These are phyloP conservation scores for Protula sp. DNA, from an alignment of 2,888 invertebrate genomes.

Conservation along the genomic window DNA sequence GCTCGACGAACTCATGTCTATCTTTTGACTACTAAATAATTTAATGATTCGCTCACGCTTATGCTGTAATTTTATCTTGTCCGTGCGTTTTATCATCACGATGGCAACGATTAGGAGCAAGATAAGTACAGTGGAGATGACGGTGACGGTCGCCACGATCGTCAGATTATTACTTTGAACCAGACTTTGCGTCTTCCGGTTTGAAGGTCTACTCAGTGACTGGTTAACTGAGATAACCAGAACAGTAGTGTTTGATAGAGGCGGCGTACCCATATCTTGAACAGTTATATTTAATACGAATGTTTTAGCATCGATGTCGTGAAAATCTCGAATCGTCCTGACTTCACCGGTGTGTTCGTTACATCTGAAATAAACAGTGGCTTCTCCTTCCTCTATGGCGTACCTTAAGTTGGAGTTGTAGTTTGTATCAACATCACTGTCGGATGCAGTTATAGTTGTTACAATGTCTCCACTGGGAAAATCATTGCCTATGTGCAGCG, in stretches of 20 bases:
- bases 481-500: not conserved
- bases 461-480: not conserved
- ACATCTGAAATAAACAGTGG: not conserved
- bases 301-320: not conserved
- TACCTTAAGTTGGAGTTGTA: not conserved
- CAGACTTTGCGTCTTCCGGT: not conserved
- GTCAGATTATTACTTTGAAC: not conserved
- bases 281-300: not conserved
- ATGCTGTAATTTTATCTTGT: not conserved
- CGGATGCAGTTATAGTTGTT: not conserved
- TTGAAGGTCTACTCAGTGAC: not conserved
- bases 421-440: not conserved
- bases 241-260: not conserved
- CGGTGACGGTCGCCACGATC: not conserved
- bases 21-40: not conserved
- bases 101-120: not conserved
- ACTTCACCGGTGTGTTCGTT: not conserved
- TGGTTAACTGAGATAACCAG: not conserved
- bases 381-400: not conserved
- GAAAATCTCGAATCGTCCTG: not conserved
- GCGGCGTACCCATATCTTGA: not conserved
- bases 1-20: not conserved
- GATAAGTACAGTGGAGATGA: not conserved
- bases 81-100: not conserved
- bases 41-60: not conserved